phyloP scores from a whole-genome alignment of 2,888 invertebrate species.

The Abscondita cerata region DNA sequence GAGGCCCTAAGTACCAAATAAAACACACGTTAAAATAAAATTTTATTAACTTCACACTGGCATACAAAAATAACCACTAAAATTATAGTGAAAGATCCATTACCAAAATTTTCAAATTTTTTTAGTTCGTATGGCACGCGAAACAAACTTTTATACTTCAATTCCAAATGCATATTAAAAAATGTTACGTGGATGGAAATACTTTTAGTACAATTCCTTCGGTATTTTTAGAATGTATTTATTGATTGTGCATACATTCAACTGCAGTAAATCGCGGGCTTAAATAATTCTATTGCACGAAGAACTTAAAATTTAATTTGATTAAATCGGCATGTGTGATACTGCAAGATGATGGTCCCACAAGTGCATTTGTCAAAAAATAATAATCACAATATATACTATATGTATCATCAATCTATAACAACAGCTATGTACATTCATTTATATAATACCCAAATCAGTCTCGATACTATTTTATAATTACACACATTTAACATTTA shows the following conservation, averaged over 20 bases:
- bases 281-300: background rate
- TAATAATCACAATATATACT: background rate
- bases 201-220: conserved; percentile 10
- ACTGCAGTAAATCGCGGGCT: background rate
- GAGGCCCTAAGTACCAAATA: too few species aligned
- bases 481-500: conserved; percentile 15
- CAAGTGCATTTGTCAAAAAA: background rate
- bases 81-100: background rate
- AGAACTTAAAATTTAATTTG: too few species aligned
- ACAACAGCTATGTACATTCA: conserved; percentile 3
- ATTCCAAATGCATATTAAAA: conserved; percentile 11
- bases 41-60: background rate
- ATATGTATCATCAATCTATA: background rate
- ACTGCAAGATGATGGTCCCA: conserved; percentile 3
- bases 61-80: conserved; percentile 4
- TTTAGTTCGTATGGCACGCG: too few species aligned
- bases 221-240: conserved; percentile 6
- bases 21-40: conserved; percentile 4
- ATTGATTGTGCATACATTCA: background rate
- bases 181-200: conserved; percentile 7
- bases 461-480: conserved; percentile 11
- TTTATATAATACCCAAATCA: conserved; percentile 7
- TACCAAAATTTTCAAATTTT: too few species aligned
- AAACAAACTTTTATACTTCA: background rate
- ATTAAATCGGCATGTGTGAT: too few species aligned